Percentiles rank a stretch among this genome's conserved stretches.
phyloP scores from a whole-genome alignment of 92 coral and sea anemone species.

The Parazoanthus darwini region DNA sequence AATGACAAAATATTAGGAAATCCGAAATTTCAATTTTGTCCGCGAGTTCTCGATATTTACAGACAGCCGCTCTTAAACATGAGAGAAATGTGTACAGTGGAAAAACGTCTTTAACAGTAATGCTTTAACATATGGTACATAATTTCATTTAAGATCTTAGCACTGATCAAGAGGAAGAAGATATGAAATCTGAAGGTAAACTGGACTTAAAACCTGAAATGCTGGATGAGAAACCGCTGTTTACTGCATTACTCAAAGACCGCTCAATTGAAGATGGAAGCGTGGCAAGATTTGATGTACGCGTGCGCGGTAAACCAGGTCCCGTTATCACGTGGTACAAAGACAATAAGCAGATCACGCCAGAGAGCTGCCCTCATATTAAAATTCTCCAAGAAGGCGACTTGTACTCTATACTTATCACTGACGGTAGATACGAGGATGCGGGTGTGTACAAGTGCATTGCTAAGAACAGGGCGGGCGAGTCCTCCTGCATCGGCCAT shows the following conservation, averaged over 20 bases:
- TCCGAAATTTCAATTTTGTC: no score
- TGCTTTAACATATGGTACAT: no score
- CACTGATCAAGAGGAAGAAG: slow-evolving; percentile 57
- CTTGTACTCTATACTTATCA: slow-evolving; percentile 76
- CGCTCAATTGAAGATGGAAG: slow-evolving; percentile 82
- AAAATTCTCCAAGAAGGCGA: slow-evolving; percentile 76
- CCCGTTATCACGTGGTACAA: slow-evolving; percentile 89
- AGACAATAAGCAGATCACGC: slow-evolving; percentile 70
- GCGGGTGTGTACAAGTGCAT: slow-evolving; percentile 90
- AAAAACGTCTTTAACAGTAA: no score
- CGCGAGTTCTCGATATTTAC: no score
- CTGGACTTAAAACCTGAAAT: slow-evolving; percentile 36
- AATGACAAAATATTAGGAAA: no score
- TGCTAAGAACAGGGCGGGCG: slow-evolving; percentile 84
- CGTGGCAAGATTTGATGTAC: slow-evolving; percentile 87
- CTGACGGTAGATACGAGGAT: slow-evolving; percentile 77
- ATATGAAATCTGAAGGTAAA: slow-evolving; percentile 32
- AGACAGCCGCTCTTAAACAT: no score
- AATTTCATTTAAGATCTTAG: slow-evolving; percentile 26
- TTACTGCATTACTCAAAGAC: slow-evolving; percentile 78
- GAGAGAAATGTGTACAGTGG: no score
- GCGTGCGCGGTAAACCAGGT: slow-evolving; percentile 83
- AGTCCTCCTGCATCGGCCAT: slow-evolving; percentile 67
- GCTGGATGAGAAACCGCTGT: slow-evolving; percentile 70
- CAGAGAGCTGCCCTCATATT: slow-evolving; percentile 61